Evolutionary conservation across 2,888 invertebrate species (phyloP).

Genomic region (Drosophila nr. fundita): DNA sequence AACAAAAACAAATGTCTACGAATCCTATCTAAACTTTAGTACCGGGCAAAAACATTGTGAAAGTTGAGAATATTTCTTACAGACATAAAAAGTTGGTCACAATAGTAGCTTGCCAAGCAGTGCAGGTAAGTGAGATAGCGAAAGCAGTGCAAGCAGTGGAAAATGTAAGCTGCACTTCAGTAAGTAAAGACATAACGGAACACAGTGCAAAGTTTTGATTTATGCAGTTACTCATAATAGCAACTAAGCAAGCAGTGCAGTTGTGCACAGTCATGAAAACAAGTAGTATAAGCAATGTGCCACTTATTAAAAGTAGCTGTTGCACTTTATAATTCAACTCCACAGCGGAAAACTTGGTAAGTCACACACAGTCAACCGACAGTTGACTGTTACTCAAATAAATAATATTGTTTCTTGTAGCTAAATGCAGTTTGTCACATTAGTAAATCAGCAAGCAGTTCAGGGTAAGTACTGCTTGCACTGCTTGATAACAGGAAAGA

Average conservation of each 20-base stretch:
- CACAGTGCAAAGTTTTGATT: not conserved
- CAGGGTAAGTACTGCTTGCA: accelerated
- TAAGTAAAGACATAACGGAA: not conserved
- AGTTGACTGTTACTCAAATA: not conserved
- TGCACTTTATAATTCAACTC: not conserved
- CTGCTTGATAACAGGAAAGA: not conserved
- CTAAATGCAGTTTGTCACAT: not conserved
- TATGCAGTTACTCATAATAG: not conserved
- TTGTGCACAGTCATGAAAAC: not conserved
- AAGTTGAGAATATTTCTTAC: not conserved
- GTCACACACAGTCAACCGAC: not conserved
- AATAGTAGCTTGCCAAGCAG: not conserved
- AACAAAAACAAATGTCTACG: constrained; percentile 43
- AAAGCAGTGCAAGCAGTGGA: not conserved
- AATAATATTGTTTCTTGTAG: not conserved
- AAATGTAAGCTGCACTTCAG: not conserved
- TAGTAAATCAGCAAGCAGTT: not conserved
- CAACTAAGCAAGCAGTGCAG: not conserved
- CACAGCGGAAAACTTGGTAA: not conserved
- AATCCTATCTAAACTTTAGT: constrained; percentile 30
- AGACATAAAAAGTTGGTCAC: not conserved
- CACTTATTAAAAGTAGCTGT: not conserved
- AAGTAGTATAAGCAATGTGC: not conserved
- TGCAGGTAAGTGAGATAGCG: not conserved
- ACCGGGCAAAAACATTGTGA: constrained; percentile 19